Evolutionary conservation across 2,888 invertebrate species (phyloP), one percentile per base, ranked within the genome.

Genomic region (Dicyrtomina minuta): DNA sequence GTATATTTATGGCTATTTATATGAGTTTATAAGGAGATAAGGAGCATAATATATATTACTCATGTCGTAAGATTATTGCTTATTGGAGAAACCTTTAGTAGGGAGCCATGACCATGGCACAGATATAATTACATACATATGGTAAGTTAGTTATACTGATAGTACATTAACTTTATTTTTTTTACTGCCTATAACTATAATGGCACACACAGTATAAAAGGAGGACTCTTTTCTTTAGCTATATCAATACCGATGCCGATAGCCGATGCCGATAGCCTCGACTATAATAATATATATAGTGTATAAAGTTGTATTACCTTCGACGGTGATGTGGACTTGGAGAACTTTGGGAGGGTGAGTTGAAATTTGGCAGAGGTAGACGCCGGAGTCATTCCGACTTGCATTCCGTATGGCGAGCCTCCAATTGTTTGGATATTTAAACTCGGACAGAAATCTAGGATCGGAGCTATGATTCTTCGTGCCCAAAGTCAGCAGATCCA

Each of bases 391-490:
- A 75, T 82, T 82, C 74, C 83, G 82, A 75, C 83, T 84, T 61
- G 84, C 82, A 75, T 82, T 83, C 72, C 82, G 81, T 74, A 85
- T 84, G 79, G 83, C 83, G 65, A 85, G 81, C 69, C 85, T 83
- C 85, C 85, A 85, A 79, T 85, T 85, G 79, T 84, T 84, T 43
- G 84, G 84, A 78, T 84, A 84, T 78, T 84, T 83, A 80, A 85
- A 85, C 76, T 83, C 83, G 71, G 83, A 82, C 46, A 82, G 81
- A 77, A 83, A 84, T 75, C 85, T 81, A 65, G 79, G 79, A 73
- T 82, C 82, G 20, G 80, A 80, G 67, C 81, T 81, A 77, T 81
- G 82, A 44, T 81, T 81, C 68, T 80, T 80, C 24, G 66, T 71
- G 27, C 81, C 81, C 66, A 81, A 78, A 5, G 82, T 82, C 39